These are phyloP conservation scores for Temnothorax unifasciatus DNA, from an alignment of 2,888 invertebrate species.

Conservation along the genomic window DNA sequence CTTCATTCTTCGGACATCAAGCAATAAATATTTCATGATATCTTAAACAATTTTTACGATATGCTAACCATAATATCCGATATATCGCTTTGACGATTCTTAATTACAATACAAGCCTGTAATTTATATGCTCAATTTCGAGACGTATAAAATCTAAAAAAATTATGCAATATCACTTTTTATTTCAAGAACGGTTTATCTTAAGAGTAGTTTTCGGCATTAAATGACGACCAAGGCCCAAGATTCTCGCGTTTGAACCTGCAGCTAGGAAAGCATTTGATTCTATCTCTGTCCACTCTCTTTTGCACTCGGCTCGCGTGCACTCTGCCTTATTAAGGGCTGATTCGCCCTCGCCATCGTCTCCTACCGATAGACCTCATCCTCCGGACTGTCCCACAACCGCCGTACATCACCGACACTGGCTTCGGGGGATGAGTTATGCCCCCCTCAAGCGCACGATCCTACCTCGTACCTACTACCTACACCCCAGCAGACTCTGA, in stretches of 20 bases:
- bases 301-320: slow-evolving; percentile 82
- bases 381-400: slow-evolving; percentile 78
- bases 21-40: background rate
- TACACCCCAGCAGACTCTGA: slow-evolving; percentile 29
- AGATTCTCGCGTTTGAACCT: slow-evolving; percentile 3
- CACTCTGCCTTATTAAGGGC: slow-evolving; percentile 85
- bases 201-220: background rate
- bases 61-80: background rate
- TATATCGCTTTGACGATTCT: background rate
- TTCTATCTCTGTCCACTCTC: slow-evolving; percentile 41
- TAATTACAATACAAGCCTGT: background rate
- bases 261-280: background rate
- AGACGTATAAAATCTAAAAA: background rate
- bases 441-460: slow-evolving; percentile 67
- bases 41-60: background rate
- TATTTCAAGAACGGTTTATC: background rate
- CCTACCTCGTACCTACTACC: slow-evolving; percentile 57
- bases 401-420: slow-evolving; percentile 83
- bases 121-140: background rate
- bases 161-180: background rate
- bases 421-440: slow-evolving; percentile 81
- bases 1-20: background rate
- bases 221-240: background rate
- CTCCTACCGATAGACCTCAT: slow-evolving; percentile 69
- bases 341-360: slow-evolving; percentile 76